A percentile compares a stretch with the other conserved stretches of the same genome.
Evolutionary conservation across 1,140 invertebrate species (phyloP).

Genomic region (Sycophila sp.): DNA sequence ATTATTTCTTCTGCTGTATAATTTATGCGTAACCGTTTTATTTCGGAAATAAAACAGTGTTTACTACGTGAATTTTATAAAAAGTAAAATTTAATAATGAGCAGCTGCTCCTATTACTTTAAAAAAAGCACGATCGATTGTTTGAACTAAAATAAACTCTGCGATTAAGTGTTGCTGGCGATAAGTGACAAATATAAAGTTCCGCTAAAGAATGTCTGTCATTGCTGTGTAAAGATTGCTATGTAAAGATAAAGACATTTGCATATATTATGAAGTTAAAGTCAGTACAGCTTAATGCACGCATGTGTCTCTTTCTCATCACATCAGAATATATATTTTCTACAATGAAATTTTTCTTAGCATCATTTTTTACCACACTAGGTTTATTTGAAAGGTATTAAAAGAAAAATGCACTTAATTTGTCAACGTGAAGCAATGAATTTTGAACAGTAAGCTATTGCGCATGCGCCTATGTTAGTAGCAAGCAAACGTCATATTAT

Average conservation of each 20-base stretch:
- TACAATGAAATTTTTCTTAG: not conserved
- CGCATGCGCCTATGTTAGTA: too few relatives aligned
- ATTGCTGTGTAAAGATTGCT: constrained; percentile 35
- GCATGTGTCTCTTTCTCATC: constrained; percentile 6
- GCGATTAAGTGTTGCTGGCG: constrained; percentile 9
- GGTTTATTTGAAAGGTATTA: not conserved
- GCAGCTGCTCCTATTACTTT: constrained; percentile 8
- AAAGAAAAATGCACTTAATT: not conserved
- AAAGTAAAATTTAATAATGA: not conserved
- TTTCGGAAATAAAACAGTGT: too few relatives aligned
- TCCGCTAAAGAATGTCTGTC: constrained; percentile 16
- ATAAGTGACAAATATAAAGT: constrained; percentile 28
- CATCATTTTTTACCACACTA: not conserved
- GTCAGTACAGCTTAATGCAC: constrained; percentile 17
- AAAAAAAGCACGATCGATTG: constrained; percentile 23
- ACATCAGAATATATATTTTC: constrained; percentile 3
- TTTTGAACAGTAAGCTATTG: too few relatives aligned
- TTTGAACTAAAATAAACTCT: constrained; percentile 21
- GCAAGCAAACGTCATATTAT: too few relatives aligned
- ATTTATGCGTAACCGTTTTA: too few relatives aligned
- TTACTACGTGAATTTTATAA: not conserved
- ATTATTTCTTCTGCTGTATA: too few relatives aligned
- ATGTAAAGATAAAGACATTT: constrained; percentile 40
- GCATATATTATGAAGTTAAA: constrained; percentile 24
- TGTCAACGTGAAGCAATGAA: not conserved